These are phyloP conservation scores for Eulemur rubriventer DNA, from an alignment of 2,797 vertebrate species.

Conservation along the genomic window DNA sequence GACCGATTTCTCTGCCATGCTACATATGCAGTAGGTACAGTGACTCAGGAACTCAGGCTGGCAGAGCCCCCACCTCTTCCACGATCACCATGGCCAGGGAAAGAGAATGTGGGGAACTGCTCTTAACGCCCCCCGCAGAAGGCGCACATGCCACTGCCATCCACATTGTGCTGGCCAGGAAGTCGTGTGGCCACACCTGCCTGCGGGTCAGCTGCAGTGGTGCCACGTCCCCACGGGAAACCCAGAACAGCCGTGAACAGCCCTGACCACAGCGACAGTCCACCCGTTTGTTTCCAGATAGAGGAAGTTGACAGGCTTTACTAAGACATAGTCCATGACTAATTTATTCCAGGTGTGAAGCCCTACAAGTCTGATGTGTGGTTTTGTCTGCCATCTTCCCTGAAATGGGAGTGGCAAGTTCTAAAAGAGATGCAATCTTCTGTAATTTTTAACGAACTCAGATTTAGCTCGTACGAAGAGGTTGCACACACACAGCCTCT, in stretches of 20 bases:
- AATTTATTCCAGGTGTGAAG: not conserved
- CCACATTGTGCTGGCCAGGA: fast-evolving
- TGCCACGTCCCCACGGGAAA: fast-evolving
- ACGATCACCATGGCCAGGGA: not conserved
- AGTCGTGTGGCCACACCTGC: not conserved
- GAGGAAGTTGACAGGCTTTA: not conserved
- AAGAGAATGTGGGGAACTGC: not conserved
- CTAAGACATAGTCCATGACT: not conserved
- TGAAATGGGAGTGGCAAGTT: not conserved
- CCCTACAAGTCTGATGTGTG: not conserved
- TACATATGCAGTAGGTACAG: fast-evolving
- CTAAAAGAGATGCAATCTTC: not conserved
- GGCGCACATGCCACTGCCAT: not conserved
- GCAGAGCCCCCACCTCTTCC: not conserved
- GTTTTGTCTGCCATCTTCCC: not conserved
- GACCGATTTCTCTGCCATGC: not conserved
- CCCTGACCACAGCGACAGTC: too few relatives aligned
- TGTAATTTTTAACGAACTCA: not conserved
- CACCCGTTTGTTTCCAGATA: not conserved
- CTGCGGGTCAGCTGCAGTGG: not conserved
- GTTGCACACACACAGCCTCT: not conserved
- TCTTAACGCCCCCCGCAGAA: not conserved
- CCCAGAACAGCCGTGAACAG: not conserved
- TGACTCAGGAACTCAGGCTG: not conserved
- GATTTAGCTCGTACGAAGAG: not conserved